phyloP scores from a whole-genome alignment of 1,140 invertebrate genomes.

The Heliconius congener region DNA sequence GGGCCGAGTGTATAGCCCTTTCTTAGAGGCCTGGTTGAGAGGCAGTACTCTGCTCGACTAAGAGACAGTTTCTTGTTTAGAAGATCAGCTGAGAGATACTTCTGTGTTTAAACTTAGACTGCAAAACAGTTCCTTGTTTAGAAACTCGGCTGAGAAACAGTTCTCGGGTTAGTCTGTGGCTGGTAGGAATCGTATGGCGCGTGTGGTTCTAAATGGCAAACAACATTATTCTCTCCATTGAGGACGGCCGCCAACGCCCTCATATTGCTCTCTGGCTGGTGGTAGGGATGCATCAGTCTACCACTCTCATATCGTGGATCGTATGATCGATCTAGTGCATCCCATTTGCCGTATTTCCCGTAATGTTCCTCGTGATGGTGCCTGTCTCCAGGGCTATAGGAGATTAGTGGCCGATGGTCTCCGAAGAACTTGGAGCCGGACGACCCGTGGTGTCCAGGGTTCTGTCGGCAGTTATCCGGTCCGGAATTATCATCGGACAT shows the following conservation, averaged over 20 bases:
- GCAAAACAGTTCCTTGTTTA: slow-evolving; percentile 36
- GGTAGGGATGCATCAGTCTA: slow-evolving; percentile 76
- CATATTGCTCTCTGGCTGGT: slow-evolving; percentile 82
- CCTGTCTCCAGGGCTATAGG: slow-evolving; percentile 83
- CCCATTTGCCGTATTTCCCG: slow-evolving; percentile 82
- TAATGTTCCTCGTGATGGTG: slow-evolving; percentile 82
- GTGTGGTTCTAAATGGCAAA: slow-evolving; percentile 89
- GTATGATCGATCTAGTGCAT: slow-evolving; percentile 81
- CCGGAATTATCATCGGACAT: slow-evolving; percentile 90
- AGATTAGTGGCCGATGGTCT: slow-evolving; percentile 89
- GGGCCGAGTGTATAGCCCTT: too few relatives aligned
- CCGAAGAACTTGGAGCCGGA: slow-evolving; percentile 87
- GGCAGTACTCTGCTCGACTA: too few relatives aligned
- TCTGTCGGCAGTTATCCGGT: slow-evolving; percentile 86
- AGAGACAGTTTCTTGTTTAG: too few relatives aligned
- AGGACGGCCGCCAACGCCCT: slow-evolving; percentile 88
- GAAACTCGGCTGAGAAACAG: slow-evolving; percentile 82
- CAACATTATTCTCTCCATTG: slow-evolving; percentile 90
- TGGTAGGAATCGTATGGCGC: slow-evolving; percentile 78
- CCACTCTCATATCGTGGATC: slow-evolving; percentile 73
- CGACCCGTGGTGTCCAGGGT: slow-evolving; percentile 79
- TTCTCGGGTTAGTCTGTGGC: slow-evolving; percentile 81
- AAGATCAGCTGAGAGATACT: too few relatives aligned
- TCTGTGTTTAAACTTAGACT: too few relatives aligned
- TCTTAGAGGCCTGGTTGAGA: too few relatives aligned